These are phyloP conservation scores for Poeciliopsis prolifica DNA, from an alignment of 2,113 vertebrate genomes.

Conservation along the genomic window DNA sequence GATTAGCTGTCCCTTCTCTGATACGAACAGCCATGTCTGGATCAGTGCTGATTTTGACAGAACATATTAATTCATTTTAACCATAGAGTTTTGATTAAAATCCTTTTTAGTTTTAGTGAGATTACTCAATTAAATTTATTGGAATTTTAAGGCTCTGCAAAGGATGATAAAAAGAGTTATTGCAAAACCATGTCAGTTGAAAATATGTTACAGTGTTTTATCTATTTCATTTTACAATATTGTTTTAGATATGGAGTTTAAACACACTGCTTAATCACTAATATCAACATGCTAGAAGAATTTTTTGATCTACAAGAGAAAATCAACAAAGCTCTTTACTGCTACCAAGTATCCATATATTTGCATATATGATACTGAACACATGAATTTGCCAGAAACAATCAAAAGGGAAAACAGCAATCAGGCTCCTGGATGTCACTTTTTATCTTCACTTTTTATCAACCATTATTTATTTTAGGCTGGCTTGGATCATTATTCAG, in stretches of 20 bases:
- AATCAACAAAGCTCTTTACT: background rate
- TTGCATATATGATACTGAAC: background rate
- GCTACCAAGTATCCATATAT: background rate
- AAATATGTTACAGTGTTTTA: background rate
- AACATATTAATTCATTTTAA: no score
- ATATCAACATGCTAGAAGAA: background rate
- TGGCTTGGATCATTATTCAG: conserved; percentile 89
- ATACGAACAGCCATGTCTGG: no score
- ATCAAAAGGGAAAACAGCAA: background rate
- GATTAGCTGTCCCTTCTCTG: no score
- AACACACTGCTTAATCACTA: background rate
- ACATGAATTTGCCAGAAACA: background rate
- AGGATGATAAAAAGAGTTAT: no score
- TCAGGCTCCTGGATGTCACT: conserved; percentile 1
- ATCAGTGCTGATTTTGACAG: no score
- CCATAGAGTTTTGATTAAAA: no score
- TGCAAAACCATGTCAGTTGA: background rate
- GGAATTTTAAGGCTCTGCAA: no score
- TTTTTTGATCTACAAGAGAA: background rate
- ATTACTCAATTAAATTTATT: no score
- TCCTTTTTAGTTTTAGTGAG: no score
- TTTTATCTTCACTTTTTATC: conserved; percentile 40
- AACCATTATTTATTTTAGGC: conserved; percentile 75
- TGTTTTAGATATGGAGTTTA: background rate
- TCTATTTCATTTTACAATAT: background rate